These are phyloP conservation scores for Peromyscus melanophrys DNA, from an alignment of 2,797 vertebrate genomes.

Conservation along the genomic window DNA sequence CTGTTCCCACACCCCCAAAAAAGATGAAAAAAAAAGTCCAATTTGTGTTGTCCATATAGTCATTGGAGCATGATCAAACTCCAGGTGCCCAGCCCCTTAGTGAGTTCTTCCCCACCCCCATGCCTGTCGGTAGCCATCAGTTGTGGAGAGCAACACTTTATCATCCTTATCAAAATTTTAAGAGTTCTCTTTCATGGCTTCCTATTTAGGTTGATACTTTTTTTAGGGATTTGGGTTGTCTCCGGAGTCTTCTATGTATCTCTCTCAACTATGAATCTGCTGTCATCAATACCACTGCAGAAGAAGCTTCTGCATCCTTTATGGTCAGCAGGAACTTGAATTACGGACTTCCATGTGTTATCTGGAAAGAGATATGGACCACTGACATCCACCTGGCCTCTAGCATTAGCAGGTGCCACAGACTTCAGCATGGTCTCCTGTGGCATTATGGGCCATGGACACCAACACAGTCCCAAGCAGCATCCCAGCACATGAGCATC, in stretches of 20 bases:
- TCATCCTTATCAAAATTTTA: neutral
- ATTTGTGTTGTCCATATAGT: neutral
- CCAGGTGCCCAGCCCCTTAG: neutral
- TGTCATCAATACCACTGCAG: neutral
- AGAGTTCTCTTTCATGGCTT: neutral
- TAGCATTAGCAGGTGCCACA: neutral
- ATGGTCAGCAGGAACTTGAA: neutral
- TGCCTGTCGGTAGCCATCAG: neutral
- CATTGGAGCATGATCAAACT: neutral
- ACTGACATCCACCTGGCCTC: neutral
- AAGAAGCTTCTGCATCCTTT: neutral
- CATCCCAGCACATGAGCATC: neutral
- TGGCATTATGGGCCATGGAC: neutral
- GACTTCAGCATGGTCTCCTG: neutral
- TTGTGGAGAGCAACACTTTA: neutral
- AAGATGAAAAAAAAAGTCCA: neutral
- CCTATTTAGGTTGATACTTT: neutral
- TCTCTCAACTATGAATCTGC: neutral
- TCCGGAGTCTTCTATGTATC: neutral
- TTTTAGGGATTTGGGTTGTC: neutral
- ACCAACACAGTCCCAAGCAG: neutral
- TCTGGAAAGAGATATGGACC: neutral
- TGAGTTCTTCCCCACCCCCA: neutral
- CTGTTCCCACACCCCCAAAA: fast-evolving
- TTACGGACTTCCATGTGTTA: neutral